Percentiles rank a stretch among this genome's conserved stretches.
phyloP scores from a whole-genome alignment of 2,113 vertebrate species.

The Bubo bubo region DNA sequence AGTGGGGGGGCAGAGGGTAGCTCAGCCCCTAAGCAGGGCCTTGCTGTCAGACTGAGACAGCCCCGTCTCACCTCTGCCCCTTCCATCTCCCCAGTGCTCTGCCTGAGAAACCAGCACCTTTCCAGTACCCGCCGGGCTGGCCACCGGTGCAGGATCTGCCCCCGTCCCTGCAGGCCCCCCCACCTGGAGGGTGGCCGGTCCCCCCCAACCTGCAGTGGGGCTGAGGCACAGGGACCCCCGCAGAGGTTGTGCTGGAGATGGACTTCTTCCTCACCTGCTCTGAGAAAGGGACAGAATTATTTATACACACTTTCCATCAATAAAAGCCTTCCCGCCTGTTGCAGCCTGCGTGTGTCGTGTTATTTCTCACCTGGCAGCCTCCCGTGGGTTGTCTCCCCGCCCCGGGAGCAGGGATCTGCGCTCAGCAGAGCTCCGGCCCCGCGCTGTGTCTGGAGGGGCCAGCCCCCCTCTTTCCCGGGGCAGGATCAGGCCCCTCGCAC shows the following conservation, averaged over 20 bases:
- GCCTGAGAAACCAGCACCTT: constrained; percentile 42
- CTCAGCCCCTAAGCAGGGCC: neutral
- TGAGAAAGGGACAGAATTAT: neutral
- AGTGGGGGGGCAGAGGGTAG: neutral
- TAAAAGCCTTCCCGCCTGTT: neutral
- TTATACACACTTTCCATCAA: neutral
- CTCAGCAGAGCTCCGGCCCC: neutral
- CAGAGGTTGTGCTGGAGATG: neutral
- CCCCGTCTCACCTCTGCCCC: neutral
- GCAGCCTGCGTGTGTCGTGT: neutral
- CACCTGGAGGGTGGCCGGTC: constrained; percentile 57
- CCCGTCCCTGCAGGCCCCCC: constrained; percentile 76
- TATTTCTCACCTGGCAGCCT: neutral
- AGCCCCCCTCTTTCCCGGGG: rapidly evolving
- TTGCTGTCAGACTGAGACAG: rapidly evolving
- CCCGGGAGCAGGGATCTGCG: rapidly evolving
- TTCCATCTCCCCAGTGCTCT: constrained; percentile 28
- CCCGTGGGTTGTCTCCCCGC: neutral
- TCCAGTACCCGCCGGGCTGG: constrained; percentile 80
- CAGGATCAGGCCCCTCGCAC: rapidly evolving
- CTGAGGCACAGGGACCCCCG: constrained; percentile 8
- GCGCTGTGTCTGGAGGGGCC: rapidly evolving
- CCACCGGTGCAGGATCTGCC: constrained; percentile 79
- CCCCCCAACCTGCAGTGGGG: constrained; percentile 77
- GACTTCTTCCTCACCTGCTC: neutral